Percentiles rank a stretch among this genome's conserved stretches.
phyloP scores from a whole-genome alignment of 2,113 vertebrate species.

The Herpailurus yagouaroundi region DNA sequence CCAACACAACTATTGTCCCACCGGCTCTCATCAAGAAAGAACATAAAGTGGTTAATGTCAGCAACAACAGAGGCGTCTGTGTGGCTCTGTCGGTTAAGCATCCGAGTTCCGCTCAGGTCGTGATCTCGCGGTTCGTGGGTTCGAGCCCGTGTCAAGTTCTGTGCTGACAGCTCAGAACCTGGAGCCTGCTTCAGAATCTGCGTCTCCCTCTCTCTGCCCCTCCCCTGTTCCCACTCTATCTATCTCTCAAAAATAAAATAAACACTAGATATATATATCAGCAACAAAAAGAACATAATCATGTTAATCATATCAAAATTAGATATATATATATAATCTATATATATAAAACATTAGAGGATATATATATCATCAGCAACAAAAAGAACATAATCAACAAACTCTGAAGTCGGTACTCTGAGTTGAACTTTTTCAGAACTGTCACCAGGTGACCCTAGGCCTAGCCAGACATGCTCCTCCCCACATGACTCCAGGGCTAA shows the following conservation, averaged over 20 bases:
- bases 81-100: neutral
- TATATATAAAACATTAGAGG: no score
- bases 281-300: neutral
- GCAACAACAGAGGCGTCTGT: no score
- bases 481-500: neutral
- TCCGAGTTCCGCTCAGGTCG: neutral
- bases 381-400: neutral
- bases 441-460: neutral
- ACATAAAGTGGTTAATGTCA: neutral
- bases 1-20: neutral
- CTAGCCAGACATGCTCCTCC: neutral
- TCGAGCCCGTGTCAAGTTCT: rapidly evolving
- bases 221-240: no score
- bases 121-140: neutral
- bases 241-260: no score
- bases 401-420: neutral
- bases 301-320: no score
- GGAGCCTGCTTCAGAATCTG: no score
- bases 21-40: neutral
- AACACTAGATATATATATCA: no score
- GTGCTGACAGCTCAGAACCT: no score
- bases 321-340: no score
- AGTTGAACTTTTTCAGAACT: neutral
- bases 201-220: no score
- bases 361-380: no score